These are phyloP conservation scores for Orthosia gracilis DNA, from an alignment of 2,888 invertebrate species.

Conservation along the genomic window DNA sequence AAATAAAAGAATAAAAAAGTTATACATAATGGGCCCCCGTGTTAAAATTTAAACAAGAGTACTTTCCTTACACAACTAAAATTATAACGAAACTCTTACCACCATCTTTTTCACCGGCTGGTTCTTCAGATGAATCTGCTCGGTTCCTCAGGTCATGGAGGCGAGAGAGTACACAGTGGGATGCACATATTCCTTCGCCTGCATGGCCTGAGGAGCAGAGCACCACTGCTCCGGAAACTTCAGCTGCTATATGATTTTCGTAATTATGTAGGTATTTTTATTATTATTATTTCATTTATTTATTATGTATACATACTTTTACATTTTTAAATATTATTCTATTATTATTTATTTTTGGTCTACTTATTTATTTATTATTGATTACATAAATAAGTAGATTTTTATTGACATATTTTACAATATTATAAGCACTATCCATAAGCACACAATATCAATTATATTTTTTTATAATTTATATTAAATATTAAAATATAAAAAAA, in stretches of 20 bases:
- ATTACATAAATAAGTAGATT: neutral
- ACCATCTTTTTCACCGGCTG: slow-evolving; percentile 32
- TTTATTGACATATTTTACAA: neutral
- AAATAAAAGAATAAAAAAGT: no score
- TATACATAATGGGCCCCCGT: no score
- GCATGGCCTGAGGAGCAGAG: slow-evolving; percentile 88
- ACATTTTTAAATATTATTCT: no score
- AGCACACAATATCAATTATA: no score
- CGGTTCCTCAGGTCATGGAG: slow-evolving; percentile 90
- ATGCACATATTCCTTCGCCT: slow-evolving; percentile 91
- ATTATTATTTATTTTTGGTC: no score
- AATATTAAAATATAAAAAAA: no score
- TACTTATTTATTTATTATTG: no score
- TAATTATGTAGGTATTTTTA: no score
- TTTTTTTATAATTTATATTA: no score
- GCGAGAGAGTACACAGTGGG: slow-evolving; percentile 90
- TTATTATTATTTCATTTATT: no score
- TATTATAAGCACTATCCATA: no score
- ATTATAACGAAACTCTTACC: neutral
- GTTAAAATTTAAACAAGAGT: neutral
- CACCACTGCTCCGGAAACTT: slow-evolving; percentile 67
- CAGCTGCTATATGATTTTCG: neutral
- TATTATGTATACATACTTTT: no score
- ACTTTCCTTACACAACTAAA: neutral
- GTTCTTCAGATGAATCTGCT: slow-evolving; percentile 79